Evolutionary conservation across 2,113 vertebrate species (phyloP).

Genomic region (Pyxicephalus adspersus): DNA sequence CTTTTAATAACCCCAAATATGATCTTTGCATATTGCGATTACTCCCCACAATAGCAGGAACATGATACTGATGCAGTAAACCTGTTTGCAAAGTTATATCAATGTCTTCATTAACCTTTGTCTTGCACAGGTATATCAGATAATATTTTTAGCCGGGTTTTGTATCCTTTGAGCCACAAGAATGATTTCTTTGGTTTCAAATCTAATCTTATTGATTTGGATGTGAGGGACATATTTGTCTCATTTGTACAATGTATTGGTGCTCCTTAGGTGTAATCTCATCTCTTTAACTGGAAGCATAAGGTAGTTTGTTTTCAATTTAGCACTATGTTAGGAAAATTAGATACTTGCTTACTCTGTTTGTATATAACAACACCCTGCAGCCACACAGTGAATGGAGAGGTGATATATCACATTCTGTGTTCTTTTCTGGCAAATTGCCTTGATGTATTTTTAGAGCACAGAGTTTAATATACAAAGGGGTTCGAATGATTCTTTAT

Average conservation of each 20-base stretch:
- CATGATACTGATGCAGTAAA: background rate
- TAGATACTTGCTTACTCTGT: conserved; percentile 17
- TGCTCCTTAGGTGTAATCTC: conserved; percentile 7
- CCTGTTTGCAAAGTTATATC: conserved; percentile 10
- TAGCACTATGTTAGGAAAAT: conserved; percentile 11
- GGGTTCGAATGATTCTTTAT: conserved; percentile 16
- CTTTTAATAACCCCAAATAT: background rate
- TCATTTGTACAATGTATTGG: conserved; percentile 38
- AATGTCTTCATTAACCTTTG: conserved; percentile 18
- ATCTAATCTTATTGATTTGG: conserved; percentile 47
- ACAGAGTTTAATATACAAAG: conserved; percentile 27
- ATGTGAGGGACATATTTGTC: conserved; percentile 40
- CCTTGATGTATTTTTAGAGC: background rate
- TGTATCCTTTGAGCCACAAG: background rate
- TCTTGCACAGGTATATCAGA: conserved; percentile 13
- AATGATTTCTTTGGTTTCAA: conserved; percentile 40
- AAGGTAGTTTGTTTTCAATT: conserved; percentile 33
- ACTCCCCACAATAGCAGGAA: background rate
- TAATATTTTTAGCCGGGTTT: conserved; percentile 25
- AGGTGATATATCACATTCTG: background rate
- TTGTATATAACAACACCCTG: conserved; percentile 38
- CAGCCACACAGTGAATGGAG: background rate
- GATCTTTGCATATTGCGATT: background rate
- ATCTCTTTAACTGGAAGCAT: conserved; percentile 1
- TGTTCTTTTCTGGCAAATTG: background rate